Base-by-base conservation (phyloP, 2,888 invertebrate species). In the Branchellion lobata region DNA sequence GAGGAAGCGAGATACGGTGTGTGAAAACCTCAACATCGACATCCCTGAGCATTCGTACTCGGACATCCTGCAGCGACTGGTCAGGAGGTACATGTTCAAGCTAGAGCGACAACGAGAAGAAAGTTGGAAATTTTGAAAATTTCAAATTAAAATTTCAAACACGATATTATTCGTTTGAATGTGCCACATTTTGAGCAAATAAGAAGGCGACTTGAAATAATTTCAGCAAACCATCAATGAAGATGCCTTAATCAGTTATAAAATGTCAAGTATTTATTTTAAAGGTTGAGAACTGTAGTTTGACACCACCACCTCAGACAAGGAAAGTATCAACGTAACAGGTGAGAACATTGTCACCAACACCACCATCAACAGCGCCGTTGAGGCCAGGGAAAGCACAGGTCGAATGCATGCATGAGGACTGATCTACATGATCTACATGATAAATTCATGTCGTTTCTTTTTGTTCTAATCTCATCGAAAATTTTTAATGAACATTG, bases 21-120 rank as follows among this genome's bases (percentile, higher is more conserved):
- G 82, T 31, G 81, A 82, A 71, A 82, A 68, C 33, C 34, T 82
- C 72, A 79, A 82, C 80, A 82, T 82, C 1, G 82, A 81, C 36
- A 53, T 80, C 0, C 81, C 81, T 0, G 81, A 87, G 78, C 86
- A 87, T 18, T 86, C 86, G 0, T 87, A 87, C 81, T 83, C 85
- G 18, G 87, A 87, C 80, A 87, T 87, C 73, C 85, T 87, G 84
- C 87, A 87, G 79, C 83, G 87, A 65, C 83, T 87, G 33, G 87
- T 87, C 2, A 84, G 87, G 80, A 79, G 87, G 75, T 87, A 87
- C 82, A 85, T 87, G 73, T 87, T 87, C 82, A 87, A 87, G 82
- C 82, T 86, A 75, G 87, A 87, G 81, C 82, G 87, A 79, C 85
- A 86, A n/a, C 86, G 85, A 81, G 86, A 87, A 71, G 86, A 86